These are phyloP conservation scores for Toxotes chatareus DNA, from an alignment of 2,113 vertebrate genomes.

Conservation along the genomic window DNA sequence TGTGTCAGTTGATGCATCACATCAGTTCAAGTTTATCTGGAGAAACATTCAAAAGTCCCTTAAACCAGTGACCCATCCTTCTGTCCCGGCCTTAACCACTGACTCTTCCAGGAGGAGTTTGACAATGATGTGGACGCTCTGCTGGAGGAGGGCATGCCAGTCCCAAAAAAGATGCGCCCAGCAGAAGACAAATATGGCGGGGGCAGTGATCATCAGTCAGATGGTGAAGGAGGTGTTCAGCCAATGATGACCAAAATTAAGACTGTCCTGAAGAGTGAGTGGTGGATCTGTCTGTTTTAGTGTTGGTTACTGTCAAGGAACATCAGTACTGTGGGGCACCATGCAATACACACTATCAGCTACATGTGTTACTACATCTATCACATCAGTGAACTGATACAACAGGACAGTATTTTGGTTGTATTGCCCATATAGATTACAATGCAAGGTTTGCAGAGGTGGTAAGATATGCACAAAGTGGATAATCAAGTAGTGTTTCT, in stretches of 20 bases:
- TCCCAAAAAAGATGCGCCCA: slow-evolving; percentile 94
- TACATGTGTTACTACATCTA: not conserved
- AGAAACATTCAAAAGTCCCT: not conserved
- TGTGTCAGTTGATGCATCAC: not conserved
- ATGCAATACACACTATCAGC: not conserved
- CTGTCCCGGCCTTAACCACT: slow-evolving; percentile 60
- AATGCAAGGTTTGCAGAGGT: not conserved
- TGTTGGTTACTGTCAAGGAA: not conserved
- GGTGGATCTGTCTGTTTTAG: slow-evolving; percentile 10
- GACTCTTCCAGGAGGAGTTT: slow-evolving; percentile 97
- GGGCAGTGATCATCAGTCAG: slow-evolving; percentile 96
- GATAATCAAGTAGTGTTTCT: not conserved
- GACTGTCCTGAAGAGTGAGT: slow-evolving; percentile 99
- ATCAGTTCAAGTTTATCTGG: not conserved
- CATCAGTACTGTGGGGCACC: not conserved
- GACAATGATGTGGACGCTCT: slow-evolving; percentile 99
- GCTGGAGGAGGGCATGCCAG: slow-evolving; percentile 95
- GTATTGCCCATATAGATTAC: not conserved
- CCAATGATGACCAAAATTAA: slow-evolving; percentile 99
- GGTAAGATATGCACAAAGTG: slow-evolving; percentile 8
- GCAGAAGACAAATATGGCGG: slow-evolving; percentile 90
- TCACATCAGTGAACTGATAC: not conserved
- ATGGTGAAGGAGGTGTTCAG: slow-evolving; percentile 95
- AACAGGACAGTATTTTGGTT: not conserved
- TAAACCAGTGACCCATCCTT: slow-evolving; percentile 26